phyloP scores from a whole-genome alignment of 1,140 invertebrate species.

The Drosophila yakuba region DNA sequence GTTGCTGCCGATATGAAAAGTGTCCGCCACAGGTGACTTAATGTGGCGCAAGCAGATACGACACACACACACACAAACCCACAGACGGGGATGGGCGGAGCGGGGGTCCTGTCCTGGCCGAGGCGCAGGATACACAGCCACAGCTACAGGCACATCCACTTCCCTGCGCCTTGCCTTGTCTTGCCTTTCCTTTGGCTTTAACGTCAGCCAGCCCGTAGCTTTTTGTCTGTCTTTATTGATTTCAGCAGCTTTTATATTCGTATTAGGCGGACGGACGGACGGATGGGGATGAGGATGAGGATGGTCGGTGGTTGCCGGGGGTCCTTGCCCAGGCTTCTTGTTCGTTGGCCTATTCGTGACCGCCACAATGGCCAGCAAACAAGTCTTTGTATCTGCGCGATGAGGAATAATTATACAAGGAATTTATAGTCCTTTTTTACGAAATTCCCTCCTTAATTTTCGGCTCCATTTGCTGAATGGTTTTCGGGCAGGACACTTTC shows the following conservation, averaged over 20 bases:
- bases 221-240: constrained; percentile 76
- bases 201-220: constrained; percentile 41
- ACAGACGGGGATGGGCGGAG: constrained; percentile 4
- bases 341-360: constrained; percentile 57
- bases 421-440: constrained; percentile 23
- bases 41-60: constrained; percentile 45
- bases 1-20: constrained; percentile 63
- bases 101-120: constrained; percentile 40
- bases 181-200: constrained; percentile 19
- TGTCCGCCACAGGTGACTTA: constrained; percentile 78
- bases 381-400: constrained; percentile 38
- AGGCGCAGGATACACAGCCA: constrained; percentile 38
- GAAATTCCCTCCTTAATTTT: constrained; percentile 4
- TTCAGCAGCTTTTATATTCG: constrained; percentile 65
- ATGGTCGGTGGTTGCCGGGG: constrained; percentile 3
- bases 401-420: constrained; percentile 28
- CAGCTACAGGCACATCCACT: constrained; percentile 32
- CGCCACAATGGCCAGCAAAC: constrained; percentile 63
- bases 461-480: constrained; percentile 8
- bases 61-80: constrained; percentile 26
- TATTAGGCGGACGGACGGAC: constrained; percentile 18
- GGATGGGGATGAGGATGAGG: not conserved
- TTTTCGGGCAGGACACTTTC: constrained; percentile 23
- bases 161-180: constrained; percentile 14
- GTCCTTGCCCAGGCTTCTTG: constrained; percentile 49